Evolutionary conservation across 1,140 invertebrate genomes (phyloP).

Genomic region (Atopsyche davidsoni): DNA sequence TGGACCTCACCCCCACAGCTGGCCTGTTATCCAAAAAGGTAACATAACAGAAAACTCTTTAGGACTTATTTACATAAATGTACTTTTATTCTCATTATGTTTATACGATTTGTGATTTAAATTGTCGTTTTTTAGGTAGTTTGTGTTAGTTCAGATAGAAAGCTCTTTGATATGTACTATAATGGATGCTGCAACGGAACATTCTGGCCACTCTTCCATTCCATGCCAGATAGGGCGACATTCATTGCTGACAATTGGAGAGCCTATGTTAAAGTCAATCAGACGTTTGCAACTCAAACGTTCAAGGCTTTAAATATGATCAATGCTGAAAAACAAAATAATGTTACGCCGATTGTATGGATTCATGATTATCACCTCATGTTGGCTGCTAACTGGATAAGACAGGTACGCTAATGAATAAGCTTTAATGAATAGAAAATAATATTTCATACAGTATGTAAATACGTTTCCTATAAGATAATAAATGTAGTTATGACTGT

Average conservation of each 20-base stretch:
- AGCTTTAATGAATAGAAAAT: neutral
- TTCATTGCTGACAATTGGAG: slow-evolving; percentile 77
- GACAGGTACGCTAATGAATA: slow-evolving; percentile 51
- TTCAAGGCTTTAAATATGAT: slow-evolving; percentile 64
- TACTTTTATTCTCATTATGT: neutral
- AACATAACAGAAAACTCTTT: slow-evolving; percentile 28
- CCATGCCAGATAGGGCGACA: slow-evolving; percentile 75
- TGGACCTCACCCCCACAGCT: slow-evolving; percentile 77
- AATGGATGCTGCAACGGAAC: slow-evolving; percentile 89
- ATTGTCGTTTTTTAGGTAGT: slow-evolving; percentile 55
- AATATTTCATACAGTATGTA: neutral
- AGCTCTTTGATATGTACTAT: slow-evolving; percentile 78
- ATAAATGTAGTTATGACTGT: too few species aligned
- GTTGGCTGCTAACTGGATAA: slow-evolving; percentile 82
- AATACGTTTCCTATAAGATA: too few species aligned
- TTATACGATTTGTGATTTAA: neutral
- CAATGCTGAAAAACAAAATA: slow-evolving; percentile 52
- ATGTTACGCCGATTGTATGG: slow-evolving; percentile 72
- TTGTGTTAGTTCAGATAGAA: slow-evolving; percentile 67
- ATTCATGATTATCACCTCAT: slow-evolving; percentile 90
- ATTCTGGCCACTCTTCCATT: slow-evolving; percentile 88
- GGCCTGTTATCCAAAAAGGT: slow-evolving; percentile 77
- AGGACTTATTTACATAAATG: neutral
- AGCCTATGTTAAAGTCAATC: slow-evolving; percentile 74
- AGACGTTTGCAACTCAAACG: slow-evolving; percentile 75